phyloP scores from a whole-genome alignment of 2,113 vertebrate genomes.

The Gallinago undulata region DNA sequence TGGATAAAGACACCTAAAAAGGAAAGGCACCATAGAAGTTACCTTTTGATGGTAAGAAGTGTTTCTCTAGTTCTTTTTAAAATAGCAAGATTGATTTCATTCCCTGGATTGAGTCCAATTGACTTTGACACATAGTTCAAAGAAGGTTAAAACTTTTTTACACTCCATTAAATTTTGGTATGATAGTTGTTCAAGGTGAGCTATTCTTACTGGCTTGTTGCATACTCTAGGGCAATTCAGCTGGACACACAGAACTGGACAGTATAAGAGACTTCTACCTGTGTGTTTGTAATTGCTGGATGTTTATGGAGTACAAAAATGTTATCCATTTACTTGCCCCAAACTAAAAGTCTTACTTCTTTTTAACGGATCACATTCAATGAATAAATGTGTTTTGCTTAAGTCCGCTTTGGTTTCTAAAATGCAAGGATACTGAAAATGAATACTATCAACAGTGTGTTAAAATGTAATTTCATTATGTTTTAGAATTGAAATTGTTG shows the following conservation, averaged over 20 bases:
- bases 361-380: not conserved
- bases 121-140: not conserved
- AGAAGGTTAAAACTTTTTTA: constrained; percentile 9
- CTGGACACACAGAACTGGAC: not conserved
- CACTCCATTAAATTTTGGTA: not conserved
- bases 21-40: not conserved
- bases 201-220: not conserved
- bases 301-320: not conserved
- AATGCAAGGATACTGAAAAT: not conserved
- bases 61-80: not conserved
- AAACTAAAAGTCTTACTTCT: not conserved
- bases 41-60: not conserved
- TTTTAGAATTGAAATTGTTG: not conserved
- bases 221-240: not conserved
- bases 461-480: not conserved
- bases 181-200: not conserved
- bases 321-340: not conserved
- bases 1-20: not conserved
- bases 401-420: not conserved
- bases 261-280: not conserved
- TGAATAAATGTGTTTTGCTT: not conserved
- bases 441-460: not conserved
- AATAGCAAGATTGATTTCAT: not conserved
- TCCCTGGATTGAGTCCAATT: not conserved
- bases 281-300: not conserved